Percentiles rank a stretch among this genome's conserved stretches.
Evolutionary conservation across 2,888 invertebrate genomes (phyloP).

Genomic region (Physocephala rufipes): DNA sequence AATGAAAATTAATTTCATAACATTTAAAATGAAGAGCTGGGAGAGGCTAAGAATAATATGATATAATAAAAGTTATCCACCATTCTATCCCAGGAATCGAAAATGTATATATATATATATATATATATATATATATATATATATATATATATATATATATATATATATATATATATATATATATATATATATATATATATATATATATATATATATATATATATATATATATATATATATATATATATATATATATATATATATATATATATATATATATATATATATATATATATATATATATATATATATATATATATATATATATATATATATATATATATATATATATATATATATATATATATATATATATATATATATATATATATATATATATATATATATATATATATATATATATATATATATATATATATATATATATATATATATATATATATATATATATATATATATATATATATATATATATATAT

Average conservation of each 20-base stretch:
- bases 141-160: not conserved
- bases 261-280: not conserved
- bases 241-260: not conserved
- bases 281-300: not conserved
- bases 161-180: not conserved
- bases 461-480: not conserved
- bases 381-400: not conserved
- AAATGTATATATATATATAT: slow-evolving; percentile 48
- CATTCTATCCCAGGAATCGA: not conserved
- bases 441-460: not conserved
- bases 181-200: not conserved
- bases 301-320: not conserved
- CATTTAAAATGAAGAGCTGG: no score
- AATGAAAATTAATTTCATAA: no score
- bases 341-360: not conserved
- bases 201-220: not conserved
- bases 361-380: not conserved
- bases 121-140: not conserved
- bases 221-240: not conserved
- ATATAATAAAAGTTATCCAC: no score
- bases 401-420: not conserved
- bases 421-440: not conserved
- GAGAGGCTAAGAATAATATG: no score
- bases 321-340: not conserved
- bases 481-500: not conserved